Conservation (phyloP, 92 coral and sea anemone genomes). For the Zoanthus sansibaricus region DNA sequence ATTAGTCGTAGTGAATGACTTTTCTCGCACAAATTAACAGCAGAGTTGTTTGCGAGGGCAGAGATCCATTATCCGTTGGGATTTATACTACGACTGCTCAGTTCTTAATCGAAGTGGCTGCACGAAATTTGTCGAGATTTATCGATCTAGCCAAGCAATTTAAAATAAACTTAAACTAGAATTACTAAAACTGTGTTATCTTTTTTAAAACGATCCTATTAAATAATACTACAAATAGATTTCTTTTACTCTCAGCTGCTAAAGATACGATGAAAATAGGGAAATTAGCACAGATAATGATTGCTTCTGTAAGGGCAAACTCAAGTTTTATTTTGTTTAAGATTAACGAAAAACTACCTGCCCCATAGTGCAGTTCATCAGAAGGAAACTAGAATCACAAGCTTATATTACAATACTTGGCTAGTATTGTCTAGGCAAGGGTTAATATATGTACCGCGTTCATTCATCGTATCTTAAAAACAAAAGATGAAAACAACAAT, state of each 20-base stretch:
- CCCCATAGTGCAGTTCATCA: not conserved
- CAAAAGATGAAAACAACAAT: too few relatives aligned
- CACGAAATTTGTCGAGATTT: not conserved
- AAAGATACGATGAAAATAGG: constrained; percentile 5
- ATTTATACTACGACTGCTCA: constrained; percentile 33
- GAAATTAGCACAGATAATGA: constrained; percentile 24
- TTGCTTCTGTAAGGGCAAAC: constrained; percentile 7
- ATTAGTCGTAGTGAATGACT: constrained; percentile 56
- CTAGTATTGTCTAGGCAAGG: too few relatives aligned
- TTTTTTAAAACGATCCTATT: not conserved
- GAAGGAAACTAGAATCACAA: not conserved
- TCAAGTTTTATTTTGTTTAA: constrained; percentile 1
- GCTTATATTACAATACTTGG: too few relatives aligned
- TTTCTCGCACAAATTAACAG: constrained; percentile 56
- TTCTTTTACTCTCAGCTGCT: constrained; percentile 6
- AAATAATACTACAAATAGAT: not conserved
- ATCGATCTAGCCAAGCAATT: not conserved
- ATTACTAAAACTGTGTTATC: not conserved
- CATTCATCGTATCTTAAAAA: too few relatives aligned
- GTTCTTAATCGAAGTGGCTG: constrained; percentile 1
- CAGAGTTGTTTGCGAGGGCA: constrained; percentile 60
- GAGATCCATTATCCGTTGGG: constrained; percentile 39
- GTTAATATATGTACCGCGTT: too few relatives aligned
- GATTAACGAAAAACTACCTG: not conserved
- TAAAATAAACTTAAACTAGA: not conserved